phyloP scores from a whole-genome alignment of 2,888 invertebrate species.

The Candidula unifasciata region DNA sequence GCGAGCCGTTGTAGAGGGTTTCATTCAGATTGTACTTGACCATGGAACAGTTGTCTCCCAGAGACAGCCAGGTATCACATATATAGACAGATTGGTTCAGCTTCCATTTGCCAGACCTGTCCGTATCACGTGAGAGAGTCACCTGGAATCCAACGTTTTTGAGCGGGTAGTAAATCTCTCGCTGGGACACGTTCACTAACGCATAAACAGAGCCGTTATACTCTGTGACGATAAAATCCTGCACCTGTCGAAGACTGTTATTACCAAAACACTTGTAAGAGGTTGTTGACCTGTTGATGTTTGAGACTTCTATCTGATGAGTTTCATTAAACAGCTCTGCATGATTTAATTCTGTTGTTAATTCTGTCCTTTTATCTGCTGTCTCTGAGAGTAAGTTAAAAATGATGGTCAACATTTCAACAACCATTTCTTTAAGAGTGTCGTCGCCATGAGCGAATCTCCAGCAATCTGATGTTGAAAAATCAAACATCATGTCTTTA shows the following conservation, averaged over 20 bases:
- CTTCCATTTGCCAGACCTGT: background rate
- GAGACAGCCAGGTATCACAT: background rate
- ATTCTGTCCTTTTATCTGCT: background rate
- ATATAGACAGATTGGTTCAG: background rate
- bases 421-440: no score
- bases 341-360: no score
- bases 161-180: background rate
- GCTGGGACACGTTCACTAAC: background rate
- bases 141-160: slow-evolving; percentile 19
- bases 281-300: background rate
- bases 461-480: no score
- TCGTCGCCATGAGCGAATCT: no score
- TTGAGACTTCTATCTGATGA: background rate
- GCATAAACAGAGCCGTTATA: background rate
- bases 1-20: slow-evolving; percentile 20
- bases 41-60: background rate
- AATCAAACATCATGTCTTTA: no score
- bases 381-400: no score
- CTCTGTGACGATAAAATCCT: background rate
- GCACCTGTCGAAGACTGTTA: background rate
- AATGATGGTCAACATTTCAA: no score
- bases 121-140: background rate
- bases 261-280: background rate
- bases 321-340: background rate
- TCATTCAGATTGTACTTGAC: slow-evolving; percentile 24